These are phyloP conservation scores for Neoniphon sammara DNA, from an alignment of 2,797 vertebrate species.

Conservation along the genomic window DNA sequence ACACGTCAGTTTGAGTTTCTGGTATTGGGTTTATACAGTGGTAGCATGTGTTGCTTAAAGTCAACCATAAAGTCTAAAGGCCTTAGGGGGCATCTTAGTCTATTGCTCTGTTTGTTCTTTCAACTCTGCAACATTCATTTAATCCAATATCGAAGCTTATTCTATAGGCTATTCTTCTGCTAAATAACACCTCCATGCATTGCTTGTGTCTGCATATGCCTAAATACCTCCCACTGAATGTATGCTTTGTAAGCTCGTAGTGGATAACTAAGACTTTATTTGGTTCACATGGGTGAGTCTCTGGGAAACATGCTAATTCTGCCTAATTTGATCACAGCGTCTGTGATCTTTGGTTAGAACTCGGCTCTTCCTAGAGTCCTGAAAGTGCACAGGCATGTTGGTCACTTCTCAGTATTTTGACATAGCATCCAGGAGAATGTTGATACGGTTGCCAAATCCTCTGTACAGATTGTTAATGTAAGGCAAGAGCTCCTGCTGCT, in stretches of 20 bases:
- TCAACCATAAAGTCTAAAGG: too few relatives aligned
- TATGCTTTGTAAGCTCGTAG: not conserved
- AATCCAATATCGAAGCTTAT: not conserved
- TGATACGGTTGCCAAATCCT: not conserved
- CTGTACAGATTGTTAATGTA: not conserved
- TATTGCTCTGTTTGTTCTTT: not conserved
- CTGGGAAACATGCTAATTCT: not conserved
- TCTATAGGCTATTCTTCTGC: not conserved
- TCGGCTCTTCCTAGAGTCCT: not conserved
- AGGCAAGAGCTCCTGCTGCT: not conserved
- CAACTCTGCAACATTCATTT: not conserved
- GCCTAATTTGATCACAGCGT: slow-evolving; percentile 1
- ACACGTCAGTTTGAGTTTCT: not conserved
- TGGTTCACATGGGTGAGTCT: not conserved
- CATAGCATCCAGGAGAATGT: not conserved
- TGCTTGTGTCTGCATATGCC: not conserved
- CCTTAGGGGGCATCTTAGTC: not conserved
- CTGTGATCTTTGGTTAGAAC: slow-evolving; percentile 7
- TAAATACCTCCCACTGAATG: not conserved
- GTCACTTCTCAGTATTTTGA: too few relatives aligned
- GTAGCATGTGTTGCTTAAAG: not conserved
- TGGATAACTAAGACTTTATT: not conserved
- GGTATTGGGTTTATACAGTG: not conserved
- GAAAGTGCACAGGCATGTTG: too few relatives aligned
- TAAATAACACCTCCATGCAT: not conserved